Evolutionary conservation across 2,888 invertebrate species (phyloP).

Genomic region (Cerceris ruficornis): DNA sequence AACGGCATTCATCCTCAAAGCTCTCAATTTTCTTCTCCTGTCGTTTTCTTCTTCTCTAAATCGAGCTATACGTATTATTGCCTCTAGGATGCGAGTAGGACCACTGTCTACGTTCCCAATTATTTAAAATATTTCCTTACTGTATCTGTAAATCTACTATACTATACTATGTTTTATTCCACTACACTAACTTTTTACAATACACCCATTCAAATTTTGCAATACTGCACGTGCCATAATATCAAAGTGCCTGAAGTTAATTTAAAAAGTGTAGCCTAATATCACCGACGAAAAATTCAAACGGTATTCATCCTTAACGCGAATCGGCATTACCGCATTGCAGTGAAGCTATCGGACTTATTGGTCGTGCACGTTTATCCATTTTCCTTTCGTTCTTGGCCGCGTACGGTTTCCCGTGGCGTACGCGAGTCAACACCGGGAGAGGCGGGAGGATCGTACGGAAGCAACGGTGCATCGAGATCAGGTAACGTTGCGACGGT

Average conservation of each 20-base stretch:
- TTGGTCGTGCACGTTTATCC: neutral
- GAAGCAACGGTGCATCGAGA: constrained; percentile 21
- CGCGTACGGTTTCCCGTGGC: neutral
- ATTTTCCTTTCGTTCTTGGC: constrained; percentile 25
- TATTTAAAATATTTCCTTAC: too few species aligned
- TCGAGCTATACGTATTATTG: too few species aligned
- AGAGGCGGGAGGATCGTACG: constrained; percentile 10
- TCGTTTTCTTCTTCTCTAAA: too few species aligned
- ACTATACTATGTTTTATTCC: too few species aligned
- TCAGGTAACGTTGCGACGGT: constrained; percentile 23
- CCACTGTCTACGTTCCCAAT: too few species aligned
- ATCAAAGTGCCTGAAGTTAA: too few species aligned
- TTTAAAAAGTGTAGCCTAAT: neutral
- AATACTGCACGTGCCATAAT: too few species aligned
- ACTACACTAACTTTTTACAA: too few species aligned
- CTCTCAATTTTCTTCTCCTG: too few species aligned
- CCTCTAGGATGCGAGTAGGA: too few species aligned
- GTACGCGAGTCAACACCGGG: constrained; percentile 12
- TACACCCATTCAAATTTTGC: too few species aligned
- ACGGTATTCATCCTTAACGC: neutral
- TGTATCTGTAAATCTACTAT: too few species aligned
- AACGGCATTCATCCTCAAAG: neutral
- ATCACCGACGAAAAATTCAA: neutral
- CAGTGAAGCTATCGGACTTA: neutral
- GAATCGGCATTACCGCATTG: neutral